phyloP scores from a whole-genome alignment of 2,113 vertebrate genomes.

The Engystomops pustulosus region DNA sequence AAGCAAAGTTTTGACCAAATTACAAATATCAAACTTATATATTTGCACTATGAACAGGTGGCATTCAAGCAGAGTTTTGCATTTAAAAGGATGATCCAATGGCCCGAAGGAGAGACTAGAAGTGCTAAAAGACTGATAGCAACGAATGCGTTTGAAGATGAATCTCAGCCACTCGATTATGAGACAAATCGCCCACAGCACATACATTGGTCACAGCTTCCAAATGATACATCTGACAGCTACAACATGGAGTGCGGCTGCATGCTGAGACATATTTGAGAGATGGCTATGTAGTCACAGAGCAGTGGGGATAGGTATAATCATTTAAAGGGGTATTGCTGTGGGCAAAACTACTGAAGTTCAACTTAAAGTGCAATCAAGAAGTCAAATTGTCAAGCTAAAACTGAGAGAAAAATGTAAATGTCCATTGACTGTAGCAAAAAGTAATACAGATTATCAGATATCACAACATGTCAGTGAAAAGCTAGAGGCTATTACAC shows the following conservation, averaged over 20 bases:
- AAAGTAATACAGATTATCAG: constrained; percentile 32
- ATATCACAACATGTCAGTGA: constrained; percentile 32
- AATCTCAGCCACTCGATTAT: constrained; percentile 12
- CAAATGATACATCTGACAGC: constrained; percentile 45
- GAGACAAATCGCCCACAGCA: constrained; percentile 46
- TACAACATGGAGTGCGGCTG: constrained; percentile 12
- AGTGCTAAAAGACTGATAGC: constrained; percentile 49
- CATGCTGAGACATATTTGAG: constrained; percentile 35
- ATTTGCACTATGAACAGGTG: constrained; percentile 31
- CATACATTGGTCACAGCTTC: constrained; percentile 38
- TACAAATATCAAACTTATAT: neutral
- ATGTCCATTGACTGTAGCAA: constrained; percentile 41
- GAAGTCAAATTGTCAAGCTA: constrained; percentile 35
- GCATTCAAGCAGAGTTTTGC: neutral
- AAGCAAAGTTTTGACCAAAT: no score
- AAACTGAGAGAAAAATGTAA: constrained; percentile 40
- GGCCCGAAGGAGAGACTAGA: constrained; percentile 41
- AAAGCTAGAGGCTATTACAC: constrained; percentile 16
- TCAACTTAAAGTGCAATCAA: constrained; percentile 46
- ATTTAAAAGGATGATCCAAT: constrained; percentile 18
- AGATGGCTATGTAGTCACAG: constrained; percentile 48
- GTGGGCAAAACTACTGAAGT: constrained; percentile 37
- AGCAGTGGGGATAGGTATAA: constrained; percentile 45
- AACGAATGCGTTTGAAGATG: constrained; percentile 44
- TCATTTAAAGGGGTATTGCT: constrained; percentile 38